Percentiles rank a stretch among this genome's conserved stretches.
phyloP scores from a whole-genome alignment of 1,140 invertebrate species.

The Epicauta chinensis region DNA sequence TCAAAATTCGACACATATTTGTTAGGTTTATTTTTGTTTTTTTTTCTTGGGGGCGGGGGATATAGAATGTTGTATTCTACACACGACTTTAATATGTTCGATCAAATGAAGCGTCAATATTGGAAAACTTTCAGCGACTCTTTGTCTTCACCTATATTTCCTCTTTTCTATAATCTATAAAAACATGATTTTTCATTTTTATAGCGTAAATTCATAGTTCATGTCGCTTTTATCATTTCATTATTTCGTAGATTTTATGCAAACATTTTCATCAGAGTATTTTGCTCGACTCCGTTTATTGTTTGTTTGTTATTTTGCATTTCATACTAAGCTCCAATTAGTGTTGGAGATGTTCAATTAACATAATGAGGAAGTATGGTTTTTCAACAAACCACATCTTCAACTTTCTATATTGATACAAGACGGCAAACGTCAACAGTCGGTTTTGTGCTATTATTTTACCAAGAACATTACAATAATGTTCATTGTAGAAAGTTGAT shows the following conservation, averaged over 20 bases:
- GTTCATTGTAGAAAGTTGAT: too few relatives aligned
- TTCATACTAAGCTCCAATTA: too few relatives aligned
- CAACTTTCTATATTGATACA: too few relatives aligned
- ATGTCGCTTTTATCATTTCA: not conserved
- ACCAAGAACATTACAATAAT: too few relatives aligned
- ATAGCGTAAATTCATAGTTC: too few relatives aligned
- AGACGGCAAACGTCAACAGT: too few relatives aligned
- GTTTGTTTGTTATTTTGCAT: too few relatives aligned
- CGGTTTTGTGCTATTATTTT: too few relatives aligned
- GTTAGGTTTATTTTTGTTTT: not conserved
- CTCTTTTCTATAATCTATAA: not conserved
- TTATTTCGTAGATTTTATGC: not conserved
- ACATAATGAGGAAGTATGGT: conserved; percentile 17
- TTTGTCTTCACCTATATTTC: conserved; percentile 1
- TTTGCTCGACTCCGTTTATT: not conserved
- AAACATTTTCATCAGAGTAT: not conserved
- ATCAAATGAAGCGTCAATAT: conserved; percentile 8
- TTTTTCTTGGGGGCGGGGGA: too few relatives aligned
- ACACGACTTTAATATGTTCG: not conserved
- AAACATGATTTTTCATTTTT: too few relatives aligned
- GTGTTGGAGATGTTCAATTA: conserved; percentile 16
- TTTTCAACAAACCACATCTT: conserved; percentile 13
- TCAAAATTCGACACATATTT: too few relatives aligned
- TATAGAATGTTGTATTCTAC: not conserved
- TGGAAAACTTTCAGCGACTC: conserved; percentile 5